Conservation (phyloP, 2,888 invertebrate genomes). For the Petrolisthes manimaculis region DNA sequence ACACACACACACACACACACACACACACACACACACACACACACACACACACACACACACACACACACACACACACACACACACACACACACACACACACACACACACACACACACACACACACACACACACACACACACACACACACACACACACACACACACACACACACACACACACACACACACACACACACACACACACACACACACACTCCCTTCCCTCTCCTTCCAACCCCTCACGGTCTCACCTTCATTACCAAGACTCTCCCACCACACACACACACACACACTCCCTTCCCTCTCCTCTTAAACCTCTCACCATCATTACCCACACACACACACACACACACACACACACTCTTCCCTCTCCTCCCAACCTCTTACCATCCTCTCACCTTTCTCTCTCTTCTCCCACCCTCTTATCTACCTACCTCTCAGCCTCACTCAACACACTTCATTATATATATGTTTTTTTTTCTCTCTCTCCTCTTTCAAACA, state of each 20-base stretch:
- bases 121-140: no score
- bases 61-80: no score
- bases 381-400: neutral
- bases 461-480: neutral
- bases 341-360: neutral
- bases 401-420: neutral
- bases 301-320: neutral
- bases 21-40: no score
- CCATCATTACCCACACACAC: neutral
- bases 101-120: no score
- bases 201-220: no score
- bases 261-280: neutral
- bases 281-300: neutral
- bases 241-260: neutral
- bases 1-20: no score
- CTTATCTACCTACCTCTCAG: neutral
- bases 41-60: no score
- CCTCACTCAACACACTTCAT: neutral
- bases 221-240: no score
- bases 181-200: no score
- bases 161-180: no score
- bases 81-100: no score
- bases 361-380: neutral
- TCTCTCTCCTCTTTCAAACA: conserved; percentile 8
- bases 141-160: no score